These are phyloP conservation scores for Dascillus cervinus DNA, from an alignment of 2,888 invertebrate species.

Conservation along the genomic window DNA sequence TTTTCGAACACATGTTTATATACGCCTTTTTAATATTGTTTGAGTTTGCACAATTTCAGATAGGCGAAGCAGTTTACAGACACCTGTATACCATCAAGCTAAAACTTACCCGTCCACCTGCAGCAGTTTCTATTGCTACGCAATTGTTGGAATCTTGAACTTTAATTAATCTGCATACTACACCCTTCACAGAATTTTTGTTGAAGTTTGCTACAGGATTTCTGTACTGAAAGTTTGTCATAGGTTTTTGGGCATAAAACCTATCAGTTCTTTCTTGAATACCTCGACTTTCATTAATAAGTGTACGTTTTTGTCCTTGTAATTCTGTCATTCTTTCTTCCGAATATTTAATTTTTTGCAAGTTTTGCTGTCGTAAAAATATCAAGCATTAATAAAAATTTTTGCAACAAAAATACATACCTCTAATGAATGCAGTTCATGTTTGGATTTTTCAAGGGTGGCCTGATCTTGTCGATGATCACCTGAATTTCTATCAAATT, in stretches of 20 bases:
- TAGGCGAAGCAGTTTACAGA: no score
- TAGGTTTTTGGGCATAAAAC: constrained; percentile 50
- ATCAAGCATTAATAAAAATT: no score
- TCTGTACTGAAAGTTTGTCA: constrained; percentile 61
- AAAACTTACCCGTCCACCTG: constrained; percentile 67
- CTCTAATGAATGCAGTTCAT: constrained; percentile 50
- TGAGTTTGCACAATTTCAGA: no score
- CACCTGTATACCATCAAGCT: no score
- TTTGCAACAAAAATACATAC: no score
- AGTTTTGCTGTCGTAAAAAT: no score
- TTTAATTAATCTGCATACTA: constrained; percentile 70
- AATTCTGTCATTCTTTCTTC: constrained; percentile 52
- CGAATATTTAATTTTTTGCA: constrained; percentile 50
- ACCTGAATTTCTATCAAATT: constrained; percentile 57
- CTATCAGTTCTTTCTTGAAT: constrained; percentile 50
- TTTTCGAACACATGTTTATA: no score
- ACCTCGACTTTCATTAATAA: constrained; percentile 49
- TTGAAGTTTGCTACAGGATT: constrained; percentile 69
- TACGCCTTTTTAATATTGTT: no score
- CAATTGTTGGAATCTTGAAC: constrained; percentile 62
- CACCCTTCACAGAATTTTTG: constrained; percentile 60
- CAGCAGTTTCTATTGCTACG: constrained; percentile 76
- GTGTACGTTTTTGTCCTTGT: constrained; percentile 41
- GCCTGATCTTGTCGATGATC: constrained; percentile 60
- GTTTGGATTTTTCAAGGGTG: constrained; percentile 49